A percentile compares a stretch with the other conserved stretches of the same genome.
Conservation (phyloP, 2,888 invertebrate genomes). For the Drosophila dives region DNA sequence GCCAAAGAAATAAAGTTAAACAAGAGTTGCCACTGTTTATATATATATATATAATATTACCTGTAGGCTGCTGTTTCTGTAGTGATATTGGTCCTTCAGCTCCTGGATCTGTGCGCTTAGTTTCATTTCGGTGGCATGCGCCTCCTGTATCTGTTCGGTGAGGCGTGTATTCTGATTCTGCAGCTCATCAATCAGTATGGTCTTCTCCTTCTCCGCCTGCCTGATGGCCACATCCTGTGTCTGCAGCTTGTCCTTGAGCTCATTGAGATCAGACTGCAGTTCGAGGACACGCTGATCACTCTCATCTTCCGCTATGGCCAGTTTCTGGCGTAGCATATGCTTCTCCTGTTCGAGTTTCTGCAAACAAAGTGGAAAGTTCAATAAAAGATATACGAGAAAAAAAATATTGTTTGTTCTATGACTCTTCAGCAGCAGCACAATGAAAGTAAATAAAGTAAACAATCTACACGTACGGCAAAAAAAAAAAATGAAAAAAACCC, state of each 20-base stretch:
- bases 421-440: slow-evolving; percentile 56
- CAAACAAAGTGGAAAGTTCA: slow-evolving; percentile 67
- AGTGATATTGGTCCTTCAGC: slow-evolving; percentile 93
- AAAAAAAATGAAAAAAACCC: slow-evolving; percentile 33
- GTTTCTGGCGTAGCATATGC: slow-evolving; percentile 92
- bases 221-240: slow-evolving; percentile 86
- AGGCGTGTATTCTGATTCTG: slow-evolving; percentile 95
- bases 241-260: slow-evolving; percentile 91
- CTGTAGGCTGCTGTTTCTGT: slow-evolving; percentile 91
- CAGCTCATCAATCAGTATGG: slow-evolving; percentile 91
- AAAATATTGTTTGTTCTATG: slow-evolving; percentile 63
- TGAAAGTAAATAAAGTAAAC: slow-evolving; percentile 63
- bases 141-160: slow-evolving; percentile 93
- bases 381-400: slow-evolving; percentile 18
- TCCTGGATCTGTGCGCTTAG: slow-evolving; percentile 92
- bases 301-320: slow-evolving; percentile 94
- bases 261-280: slow-evolving; percentile 94
- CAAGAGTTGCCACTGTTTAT: background rate
- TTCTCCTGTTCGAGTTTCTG: slow-evolving; percentile 97
- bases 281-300: slow-evolving; percentile 94
- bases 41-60: slow-evolving; percentile 72
- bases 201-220: slow-evolving; percentile 90
- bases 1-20: slow-evolving; percentile 54
- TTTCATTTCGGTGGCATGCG: slow-evolving; percentile 91
- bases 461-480: slow-evolving; percentile 64